These are phyloP conservation scores for Selenia dentaria DNA, from an alignment of 2,888 invertebrate species.

Conservation along the genomic window DNA sequence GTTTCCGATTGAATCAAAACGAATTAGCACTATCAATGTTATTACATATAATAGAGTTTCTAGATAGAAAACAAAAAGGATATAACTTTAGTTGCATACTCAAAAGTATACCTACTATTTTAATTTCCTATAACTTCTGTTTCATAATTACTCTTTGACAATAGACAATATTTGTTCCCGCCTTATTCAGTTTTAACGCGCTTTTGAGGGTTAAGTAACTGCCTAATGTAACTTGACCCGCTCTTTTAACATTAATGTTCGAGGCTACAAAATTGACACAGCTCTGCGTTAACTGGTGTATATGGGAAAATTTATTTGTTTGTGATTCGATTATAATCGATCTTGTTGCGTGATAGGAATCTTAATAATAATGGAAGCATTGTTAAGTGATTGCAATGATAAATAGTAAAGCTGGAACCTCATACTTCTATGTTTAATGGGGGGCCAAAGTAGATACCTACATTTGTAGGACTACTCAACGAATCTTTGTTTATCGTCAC, in stretches of 20 bases:
- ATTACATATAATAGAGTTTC: too few species aligned
- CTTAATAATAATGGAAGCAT: slow-evolving; percentile 42
- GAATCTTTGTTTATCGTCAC: too few species aligned
- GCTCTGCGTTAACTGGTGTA: slow-evolving; percentile 44
- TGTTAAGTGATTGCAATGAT: slow-evolving; percentile 50
- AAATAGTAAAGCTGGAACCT: slow-evolving; percentile 17
- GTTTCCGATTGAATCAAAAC: too few species aligned
- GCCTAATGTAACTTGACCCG: slow-evolving; percentile 53
- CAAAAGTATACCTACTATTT: too few species aligned
- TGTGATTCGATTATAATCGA: slow-evolving; percentile 76
- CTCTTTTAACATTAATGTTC: slow-evolving; percentile 25
- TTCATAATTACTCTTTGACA: slow-evolving; percentile 24
- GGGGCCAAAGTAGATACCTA: too few species aligned
- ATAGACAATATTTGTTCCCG: slow-evolving; percentile 53
- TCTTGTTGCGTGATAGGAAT: slow-evolving; percentile 60
- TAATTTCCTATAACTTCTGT: too few species aligned
- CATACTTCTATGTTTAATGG: too few species aligned
- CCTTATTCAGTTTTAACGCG: slow-evolving; percentile 76
- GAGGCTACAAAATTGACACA: slow-evolving; percentile 41
- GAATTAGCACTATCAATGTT: too few species aligned
- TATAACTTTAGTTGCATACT: too few species aligned
- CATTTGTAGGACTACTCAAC: too few species aligned
- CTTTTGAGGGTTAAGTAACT: slow-evolving; percentile 75
- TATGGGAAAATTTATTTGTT: slow-evolving; percentile 69
- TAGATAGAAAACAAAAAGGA: too few species aligned